Evolutionary conservation across 1,140 invertebrate species (phyloP).

Genomic region (Drosophila murphyi): DNA sequence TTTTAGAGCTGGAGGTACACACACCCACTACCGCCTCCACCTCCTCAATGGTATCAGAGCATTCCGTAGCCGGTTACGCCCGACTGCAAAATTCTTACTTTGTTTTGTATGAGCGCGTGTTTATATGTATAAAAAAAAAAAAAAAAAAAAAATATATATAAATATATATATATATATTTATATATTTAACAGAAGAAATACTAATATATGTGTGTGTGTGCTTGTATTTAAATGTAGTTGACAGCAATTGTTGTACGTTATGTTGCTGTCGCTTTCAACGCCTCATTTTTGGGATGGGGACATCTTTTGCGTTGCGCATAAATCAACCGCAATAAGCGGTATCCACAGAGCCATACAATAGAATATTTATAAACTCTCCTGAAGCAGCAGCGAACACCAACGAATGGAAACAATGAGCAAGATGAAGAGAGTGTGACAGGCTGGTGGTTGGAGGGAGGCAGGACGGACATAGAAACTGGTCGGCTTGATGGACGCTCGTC

Average conservation of each 20-base stretch:
- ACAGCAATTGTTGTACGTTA: constrained; percentile 39
- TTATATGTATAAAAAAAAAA: not conserved
- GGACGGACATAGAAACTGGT: constrained; percentile 9
- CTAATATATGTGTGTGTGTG: not conserved
- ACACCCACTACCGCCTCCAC: no score
- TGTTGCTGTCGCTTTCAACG: constrained; percentile 45
- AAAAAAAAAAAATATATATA: not conserved
- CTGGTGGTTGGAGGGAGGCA: not conserved
- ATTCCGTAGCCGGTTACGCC: no score
- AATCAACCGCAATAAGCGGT: constrained; percentile 73
- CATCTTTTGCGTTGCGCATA: constrained; percentile 51
- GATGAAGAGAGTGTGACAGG: no score
- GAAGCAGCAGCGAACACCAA: constrained; percentile 1
- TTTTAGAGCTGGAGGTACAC: no score
- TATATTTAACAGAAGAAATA: not conserved
- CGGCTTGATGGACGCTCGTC: constrained; percentile 12
- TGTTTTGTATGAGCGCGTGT: not conserved
- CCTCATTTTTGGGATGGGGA: constrained; percentile 30
- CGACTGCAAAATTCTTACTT: no score
- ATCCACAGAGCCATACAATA: constrained; percentile 53
- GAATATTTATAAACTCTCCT: constrained; percentile 71
- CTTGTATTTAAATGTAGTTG: constrained; percentile 13
- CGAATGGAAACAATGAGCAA: constrained; percentile 4
- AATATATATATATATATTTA: not conserved
- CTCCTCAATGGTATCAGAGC: no score